Evolutionary conservation across 2,113 vertebrate species (phyloP).

Genomic region (Salminus brasiliensis): DNA sequence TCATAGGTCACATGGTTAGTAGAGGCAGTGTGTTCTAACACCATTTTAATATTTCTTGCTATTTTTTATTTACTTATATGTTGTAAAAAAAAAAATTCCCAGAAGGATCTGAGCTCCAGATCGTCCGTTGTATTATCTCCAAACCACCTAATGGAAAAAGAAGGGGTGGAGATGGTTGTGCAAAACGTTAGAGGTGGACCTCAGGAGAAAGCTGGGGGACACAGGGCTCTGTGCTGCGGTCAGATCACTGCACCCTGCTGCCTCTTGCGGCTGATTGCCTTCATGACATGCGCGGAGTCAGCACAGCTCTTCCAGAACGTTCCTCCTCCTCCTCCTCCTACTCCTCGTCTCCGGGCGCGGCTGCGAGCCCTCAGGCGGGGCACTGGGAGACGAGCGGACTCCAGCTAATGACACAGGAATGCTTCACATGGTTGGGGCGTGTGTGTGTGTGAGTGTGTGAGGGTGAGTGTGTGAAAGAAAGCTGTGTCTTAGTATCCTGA

Average conservation of each 20-base stretch:
- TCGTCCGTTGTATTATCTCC: no score
- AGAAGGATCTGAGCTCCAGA: no score
- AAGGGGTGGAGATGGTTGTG: no score
- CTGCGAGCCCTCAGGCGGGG: constrained; percentile 3
- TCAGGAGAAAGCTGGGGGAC: no score
- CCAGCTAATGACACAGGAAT: constrained; percentile 38
- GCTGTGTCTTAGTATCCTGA: constrained; percentile 11
- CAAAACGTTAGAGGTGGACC: no score
- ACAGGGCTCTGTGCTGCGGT: not conserved
- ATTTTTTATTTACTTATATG: no score
- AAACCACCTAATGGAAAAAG: no score
- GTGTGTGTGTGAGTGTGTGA: not conserved
- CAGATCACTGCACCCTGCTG: not conserved
- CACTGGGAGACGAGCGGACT: not conserved
- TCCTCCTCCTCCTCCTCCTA: no score
- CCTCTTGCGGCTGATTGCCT: not conserved
- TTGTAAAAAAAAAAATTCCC: no score
- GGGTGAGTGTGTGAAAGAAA: not conserved
- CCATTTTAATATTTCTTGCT: no score
- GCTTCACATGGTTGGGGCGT: not conserved
- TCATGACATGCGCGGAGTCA: not conserved
- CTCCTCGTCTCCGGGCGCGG: constrained; percentile 6
- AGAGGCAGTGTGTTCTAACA: no score
- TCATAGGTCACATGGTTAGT: not conserved
- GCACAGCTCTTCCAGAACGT: not conserved